Evolutionary conservation across 1,140 invertebrate genomes (phyloP), one percentile per base, ranked within the genome.

Genomic region (Melanaphis sacchari): DNA sequence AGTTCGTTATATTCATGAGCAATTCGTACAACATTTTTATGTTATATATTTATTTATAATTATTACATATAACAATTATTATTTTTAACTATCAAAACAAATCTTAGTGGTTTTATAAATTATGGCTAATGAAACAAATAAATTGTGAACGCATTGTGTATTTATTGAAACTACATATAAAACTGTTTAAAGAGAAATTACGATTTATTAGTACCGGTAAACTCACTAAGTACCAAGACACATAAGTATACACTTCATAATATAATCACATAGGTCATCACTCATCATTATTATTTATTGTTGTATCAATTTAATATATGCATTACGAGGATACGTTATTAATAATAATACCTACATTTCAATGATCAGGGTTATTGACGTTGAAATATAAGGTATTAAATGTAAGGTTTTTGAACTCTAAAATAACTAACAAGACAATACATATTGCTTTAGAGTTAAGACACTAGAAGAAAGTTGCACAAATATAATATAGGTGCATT

Each of bases 391-490:
- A 49, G 2, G 38, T n/a, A 26, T 90, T 15, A 66, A 90, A 66
- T 90, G 24, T 5, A 90, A 90, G 89, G 89, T 90, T 90, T 90
- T 59, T 90, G 89, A 90, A 90, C 54, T 90, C 89, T n/a, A n/a
- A 40, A 90, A 90, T 66, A 90, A 90, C 31, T 90, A 90, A 66
- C 43, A 90, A 66, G 24, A 90, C 54, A 90, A 90, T n/a, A 41
- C 15, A 54, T 66, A 59, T 46, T 41, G 21, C 84, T 40, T 40
- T 49, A 41, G 26, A 49, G 6, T 43, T 43, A 8, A 43, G 9
- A n/a, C 1, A n/a, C n/a, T 76, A 76, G 59, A 31, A 90, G 54
- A 90, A 90, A 90, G 89, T 90, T 66, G 38, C 24, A 66, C 89
- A 90, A 43, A 90, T 66, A 90, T 66, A 90, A 66, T 66, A 90